Percentiles rank a stretch among this genome's conserved stretches.
phyloP scores from a whole-genome alignment of 2,797 vertebrate genomes.

The Rhadinocentrus ornatus region DNA sequence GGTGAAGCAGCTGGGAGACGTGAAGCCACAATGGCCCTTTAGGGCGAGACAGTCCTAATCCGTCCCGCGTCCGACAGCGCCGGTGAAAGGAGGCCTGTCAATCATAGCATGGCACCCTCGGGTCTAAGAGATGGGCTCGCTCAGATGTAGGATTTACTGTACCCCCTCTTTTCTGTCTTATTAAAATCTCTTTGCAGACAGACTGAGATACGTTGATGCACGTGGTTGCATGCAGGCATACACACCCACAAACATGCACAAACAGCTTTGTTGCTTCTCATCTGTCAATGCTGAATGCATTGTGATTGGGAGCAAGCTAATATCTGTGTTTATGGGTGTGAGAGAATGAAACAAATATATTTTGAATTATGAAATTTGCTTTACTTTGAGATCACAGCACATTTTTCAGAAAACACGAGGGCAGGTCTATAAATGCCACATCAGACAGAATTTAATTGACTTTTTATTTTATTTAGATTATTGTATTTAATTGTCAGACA shows the following conservation, averaged over 20 bases:
- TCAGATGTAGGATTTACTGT: conserved; percentile 80
- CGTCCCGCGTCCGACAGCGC: conserved; percentile 77
- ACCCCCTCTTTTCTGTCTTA: conserved; percentile 70
- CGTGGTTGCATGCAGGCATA: conserved; percentile 24
- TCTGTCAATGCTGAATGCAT: conserved; percentile 40
- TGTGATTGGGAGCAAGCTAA: conserved; percentile 13
- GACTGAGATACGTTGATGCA: conserved; percentile 57
- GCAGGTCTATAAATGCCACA: conserved; percentile 21
- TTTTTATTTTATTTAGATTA: conserved; percentile 63
- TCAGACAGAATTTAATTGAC: conserved; percentile 47
- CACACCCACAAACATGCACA: conserved; percentile 27
- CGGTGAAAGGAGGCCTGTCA: conserved; percentile 81
- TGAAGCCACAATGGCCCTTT: conserved; percentile 81
- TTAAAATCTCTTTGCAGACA: conserved; percentile 69
- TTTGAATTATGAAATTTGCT: conserved; percentile 23
- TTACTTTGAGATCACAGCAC: background rate
- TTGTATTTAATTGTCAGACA: conserved; percentile 59
- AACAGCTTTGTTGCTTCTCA: conserved; percentile 39
- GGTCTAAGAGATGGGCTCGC: conserved; percentile 74
- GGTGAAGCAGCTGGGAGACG: conserved; percentile 81
- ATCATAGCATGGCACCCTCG: conserved; percentile 77
- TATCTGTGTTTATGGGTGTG: conserved; percentile 22
- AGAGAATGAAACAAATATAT: conserved; percentile 5
- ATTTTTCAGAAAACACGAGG: conserved; percentile 10
- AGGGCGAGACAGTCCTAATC: conserved; percentile 81